Base-by-base conservation (phyloP, 2,888 invertebrate genomes). In the Chouioia cunea region DNA sequence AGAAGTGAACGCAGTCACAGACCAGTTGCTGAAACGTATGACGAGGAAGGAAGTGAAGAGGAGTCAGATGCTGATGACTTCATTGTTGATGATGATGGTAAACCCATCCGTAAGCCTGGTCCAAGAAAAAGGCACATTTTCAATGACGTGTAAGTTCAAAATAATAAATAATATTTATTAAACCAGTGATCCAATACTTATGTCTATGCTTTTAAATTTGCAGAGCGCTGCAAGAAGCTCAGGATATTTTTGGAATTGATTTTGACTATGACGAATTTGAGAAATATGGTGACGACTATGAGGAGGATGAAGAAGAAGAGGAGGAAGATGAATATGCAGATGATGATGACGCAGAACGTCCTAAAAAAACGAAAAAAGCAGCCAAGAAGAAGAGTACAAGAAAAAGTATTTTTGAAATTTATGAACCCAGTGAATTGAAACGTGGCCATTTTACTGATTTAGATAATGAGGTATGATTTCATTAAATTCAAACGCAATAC, bases 161-260 rank as follows among this genome's bases (percentile, higher is more conserved):
- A 52, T 54, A 4, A 58, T 54, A 56, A 71, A 62, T 43, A 56
- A 44, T n/a, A 50, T 57, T 50, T 20, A 60, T 6, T 36, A 23
- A 62, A 64, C 69, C 70, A 0, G 58, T 16, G 15, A 6, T 18
- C 2, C 22, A 3, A 46, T 48, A 20, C 60, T 16, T 15, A 22
- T n/a, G 12, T 36, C 10, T 10, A 36, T 12, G 6, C 2, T 43
- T 48, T 44, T 50, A 23, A 0, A 68, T 65, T 70, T 62, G 15
- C 76, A 94, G 92, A 14, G 95, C 95, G 0, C 87, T 98, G 18
- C 97, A 98, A 90, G 97, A 99, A 86, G 99, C 99, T 65, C 97
- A 98, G 86, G 99, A 99, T 83, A 97, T 99, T 76, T 99, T 99
- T 84, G 99, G 99, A 36, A 97, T 98, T n/a, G 99, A 99, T 85